phyloP scores from a whole-genome alignment of 2,797 vertebrate species.

The Melanotaenia trifasciata region DNA sequence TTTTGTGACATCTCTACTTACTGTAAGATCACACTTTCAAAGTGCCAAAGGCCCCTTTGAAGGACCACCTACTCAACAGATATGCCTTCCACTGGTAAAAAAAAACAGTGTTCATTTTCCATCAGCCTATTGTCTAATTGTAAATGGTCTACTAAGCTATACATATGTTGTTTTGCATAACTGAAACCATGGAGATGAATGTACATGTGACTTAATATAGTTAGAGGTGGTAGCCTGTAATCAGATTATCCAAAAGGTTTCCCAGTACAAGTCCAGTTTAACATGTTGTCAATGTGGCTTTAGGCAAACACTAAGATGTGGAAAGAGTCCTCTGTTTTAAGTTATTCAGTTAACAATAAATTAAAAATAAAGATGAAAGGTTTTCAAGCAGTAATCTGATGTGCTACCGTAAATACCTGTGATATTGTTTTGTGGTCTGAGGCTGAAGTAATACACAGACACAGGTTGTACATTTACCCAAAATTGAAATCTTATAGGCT shows the following conservation, averaged over 20 bases:
- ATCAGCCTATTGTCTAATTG: neutral
- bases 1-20: neutral
- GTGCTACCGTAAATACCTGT: conserved; percentile 1
- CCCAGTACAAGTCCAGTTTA: too few relatives aligned
- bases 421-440: conserved; percentile 3
- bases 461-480: conserved; percentile 14
- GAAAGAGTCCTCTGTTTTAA: neutral
- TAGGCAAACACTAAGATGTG: neutral
- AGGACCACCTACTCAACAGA: neutral
- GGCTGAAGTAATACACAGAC: conserved; percentile 23
- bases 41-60: neutral
- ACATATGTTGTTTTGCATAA: neutral
- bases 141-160: neutral
- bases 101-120: neutral
- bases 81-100: neutral
- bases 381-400: neutral
- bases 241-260: too few relatives aligned
- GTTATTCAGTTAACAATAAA: neutral
- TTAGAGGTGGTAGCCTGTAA: neutral
- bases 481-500: conserved; percentile 42
- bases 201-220: neutral
- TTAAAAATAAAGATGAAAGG: neutral
- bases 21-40: neutral
- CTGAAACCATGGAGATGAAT: neutral
- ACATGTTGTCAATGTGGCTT: too few relatives aligned